phyloP scores from a whole-genome alignment of 1,140 invertebrate species.

The Papilio helenus region DNA sequence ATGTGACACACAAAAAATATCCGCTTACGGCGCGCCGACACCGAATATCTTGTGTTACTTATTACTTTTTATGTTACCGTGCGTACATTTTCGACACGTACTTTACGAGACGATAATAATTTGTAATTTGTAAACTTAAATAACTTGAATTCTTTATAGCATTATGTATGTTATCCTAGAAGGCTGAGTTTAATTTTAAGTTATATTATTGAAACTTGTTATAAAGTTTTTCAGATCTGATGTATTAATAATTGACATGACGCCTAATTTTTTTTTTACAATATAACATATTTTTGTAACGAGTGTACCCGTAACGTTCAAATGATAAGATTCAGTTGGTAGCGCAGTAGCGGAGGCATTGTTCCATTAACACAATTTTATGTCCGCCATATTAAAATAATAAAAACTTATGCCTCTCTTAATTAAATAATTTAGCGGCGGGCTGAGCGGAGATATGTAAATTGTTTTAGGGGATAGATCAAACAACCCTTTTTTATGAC shows the following conservation, averaged over 20 bases:
- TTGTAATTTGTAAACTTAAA: neutral
- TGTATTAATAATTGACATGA: too few relatives aligned
- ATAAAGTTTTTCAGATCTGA: too few relatives aligned
- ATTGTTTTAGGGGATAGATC: slow-evolving; percentile 84
- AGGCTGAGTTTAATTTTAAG: too few relatives aligned
- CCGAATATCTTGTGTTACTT: slow-evolving; percentile 29
- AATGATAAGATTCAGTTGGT: slow-evolving; percentile 64
- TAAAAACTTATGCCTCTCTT: slow-evolving; percentile 84
- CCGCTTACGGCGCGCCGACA: slow-evolving; percentile 30
- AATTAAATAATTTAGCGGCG: slow-evolving; percentile 84
- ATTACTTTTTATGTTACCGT: slow-evolving; percentile 5
- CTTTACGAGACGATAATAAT: neutral
- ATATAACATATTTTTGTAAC: neutral
- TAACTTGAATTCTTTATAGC: neutral
- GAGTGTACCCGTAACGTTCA: slow-evolving; percentile 55
- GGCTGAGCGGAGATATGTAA: slow-evolving; percentile 82
- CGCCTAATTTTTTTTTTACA: neutral
- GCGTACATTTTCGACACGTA: slow-evolving; percentile 9
- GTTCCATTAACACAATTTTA: slow-evolving; percentile 82
- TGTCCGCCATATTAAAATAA: slow-evolving; percentile 82
- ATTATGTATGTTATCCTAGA: too few relatives aligned
- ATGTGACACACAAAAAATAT: slow-evolving; percentile 33
- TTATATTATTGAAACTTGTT: too few relatives aligned
- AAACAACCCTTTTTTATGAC: slow-evolving; percentile 84
- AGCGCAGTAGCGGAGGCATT: slow-evolving; percentile 61